phyloP scores from a whole-genome alignment of 2,797 vertebrate genomes.

The Cossypha dichroa region DNA sequence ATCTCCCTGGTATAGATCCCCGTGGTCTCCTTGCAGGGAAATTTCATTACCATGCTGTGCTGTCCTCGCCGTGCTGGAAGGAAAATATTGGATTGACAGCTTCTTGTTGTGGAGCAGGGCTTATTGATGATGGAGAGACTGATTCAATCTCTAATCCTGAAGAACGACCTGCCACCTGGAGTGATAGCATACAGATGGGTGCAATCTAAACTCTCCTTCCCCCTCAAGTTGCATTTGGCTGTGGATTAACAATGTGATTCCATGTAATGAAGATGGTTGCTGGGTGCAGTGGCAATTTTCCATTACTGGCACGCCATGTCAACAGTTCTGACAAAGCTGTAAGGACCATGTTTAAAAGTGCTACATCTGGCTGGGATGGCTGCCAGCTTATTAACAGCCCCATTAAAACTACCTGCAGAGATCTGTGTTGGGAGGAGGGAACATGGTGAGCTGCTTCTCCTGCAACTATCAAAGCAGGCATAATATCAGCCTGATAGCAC shows the following conservation, averaged over 20 bases:
- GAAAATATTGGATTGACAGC: slow-evolving; percentile 74
- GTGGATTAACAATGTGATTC: slow-evolving; percentile 73
- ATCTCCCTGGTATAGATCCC: slow-evolving; percentile 65
- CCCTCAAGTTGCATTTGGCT: slow-evolving; percentile 69
- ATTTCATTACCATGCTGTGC: slow-evolving; percentile 73
- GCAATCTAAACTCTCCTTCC: slow-evolving; percentile 67
- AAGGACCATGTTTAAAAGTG: slow-evolving; percentile 60
- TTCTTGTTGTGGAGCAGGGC: slow-evolving; percentile 57
- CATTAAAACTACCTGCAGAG: slow-evolving; percentile 71
- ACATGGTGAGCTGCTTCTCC: background rate
- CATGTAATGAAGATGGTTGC: slow-evolving; percentile 72
- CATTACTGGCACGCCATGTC: slow-evolving; percentile 65
- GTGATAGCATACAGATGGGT: slow-evolving; percentile 73
- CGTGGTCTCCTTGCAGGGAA: slow-evolving; percentile 56
- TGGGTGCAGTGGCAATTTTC: slow-evolving; percentile 71
- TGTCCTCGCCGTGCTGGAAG: slow-evolving; percentile 49
- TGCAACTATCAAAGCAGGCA: background rate
- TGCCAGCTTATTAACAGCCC: slow-evolving; percentile 71
- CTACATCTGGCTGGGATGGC: slow-evolving; percentile 68
- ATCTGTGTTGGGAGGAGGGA: slow-evolving; percentile 10
- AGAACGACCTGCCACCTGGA: slow-evolving; percentile 75
- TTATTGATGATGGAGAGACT: slow-evolving; percentile 74
- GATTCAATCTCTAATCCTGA: slow-evolving; percentile 77
- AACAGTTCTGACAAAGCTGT: slow-evolving; percentile 68
- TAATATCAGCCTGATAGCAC: background rate